Base-by-base conservation (phyloP, 2,888 invertebrate genomes). In the Dolomedes plantarius region DNA sequence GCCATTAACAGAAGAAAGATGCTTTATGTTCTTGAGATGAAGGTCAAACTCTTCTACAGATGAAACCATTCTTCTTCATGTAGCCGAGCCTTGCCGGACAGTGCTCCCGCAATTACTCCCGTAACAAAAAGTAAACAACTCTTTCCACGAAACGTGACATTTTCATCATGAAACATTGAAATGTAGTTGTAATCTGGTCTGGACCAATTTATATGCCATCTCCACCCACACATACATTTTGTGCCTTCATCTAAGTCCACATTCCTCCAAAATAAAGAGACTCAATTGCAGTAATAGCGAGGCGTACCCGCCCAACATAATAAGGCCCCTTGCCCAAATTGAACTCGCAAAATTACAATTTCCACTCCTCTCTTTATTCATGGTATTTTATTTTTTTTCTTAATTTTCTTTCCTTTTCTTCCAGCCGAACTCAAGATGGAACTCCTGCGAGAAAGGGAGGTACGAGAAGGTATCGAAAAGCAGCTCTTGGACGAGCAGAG, bases 341-440 rank as follows among this genome's bases (percentile, higher is more conserved):
- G 76, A 46, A 83, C 50, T 76, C 46, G 41, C 27, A 71, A 76
- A 76, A 72, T 83, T 72, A 76, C 76, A 36, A 72, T 83, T 46
- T 41, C 69, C 82, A 83, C 82, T 76, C 82, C 82, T 68, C 62
- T 65, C 71, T 83, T 83, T 76, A 83, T 83, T 83, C 82, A 65
- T 76, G 75, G 74, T 69, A 50, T 56, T 62, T 71, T 64, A n/a
- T n/a, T n/a, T 27, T 62, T 56, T 74, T 67, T 71, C 32, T 41
- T 56, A 32, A 69, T 23, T 41, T 68, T 68, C 36, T 39, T 6
- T 72, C 46, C 50, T 68, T 92, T 92, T 91, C 94, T 94, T 16
- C 79, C 94, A 98, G 98, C 97, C 91, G 97, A 98, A 93, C 93
- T 98, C 90, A 97, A 97, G 93, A 97, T 97, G 96, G 97, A 98